Conservation (phyloP, 2,113 vertebrate genomes). For the Sphyrna mokarran region DNA sequence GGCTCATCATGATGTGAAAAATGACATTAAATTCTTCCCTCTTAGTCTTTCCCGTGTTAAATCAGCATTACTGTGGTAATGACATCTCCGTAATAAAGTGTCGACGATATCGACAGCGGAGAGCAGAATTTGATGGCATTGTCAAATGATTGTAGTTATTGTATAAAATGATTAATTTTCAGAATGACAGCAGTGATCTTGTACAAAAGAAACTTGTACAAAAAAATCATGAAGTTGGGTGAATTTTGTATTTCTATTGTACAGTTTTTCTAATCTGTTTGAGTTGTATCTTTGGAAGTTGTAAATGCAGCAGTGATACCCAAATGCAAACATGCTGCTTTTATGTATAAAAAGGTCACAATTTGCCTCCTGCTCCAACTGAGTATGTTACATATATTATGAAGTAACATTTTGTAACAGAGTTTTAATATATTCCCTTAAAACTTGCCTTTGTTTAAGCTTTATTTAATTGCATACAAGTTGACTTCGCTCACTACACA, state of each 20-base stretch:
- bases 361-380: background rate
- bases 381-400: background rate
- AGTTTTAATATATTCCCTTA: constrained; percentile 19
- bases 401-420: background rate
- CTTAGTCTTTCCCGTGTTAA: background rate
- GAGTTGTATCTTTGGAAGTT: background rate
- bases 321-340: background rate
- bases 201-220: background rate
- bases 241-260: constrained; percentile 23
- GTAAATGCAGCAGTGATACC: background rate
- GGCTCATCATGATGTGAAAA: constrained; percentile 60
- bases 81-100: background rate
- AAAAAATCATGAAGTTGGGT: background rate
- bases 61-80: background rate
- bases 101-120: background rate
- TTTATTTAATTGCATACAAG: background rate
- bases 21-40: background rate
- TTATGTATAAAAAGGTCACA: background rate
- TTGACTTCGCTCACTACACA: background rate
- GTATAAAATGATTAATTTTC: background rate
- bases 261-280: background rate
- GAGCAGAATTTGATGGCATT: background rate
- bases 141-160: background rate
- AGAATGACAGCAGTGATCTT: background rate
- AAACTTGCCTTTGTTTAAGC: background rate